Evolutionary conservation across 2,797 vertebrate species (phyloP), one percentile per base, ranked within the genome.

Genomic region (Syngnathus rostellatus): DNA sequence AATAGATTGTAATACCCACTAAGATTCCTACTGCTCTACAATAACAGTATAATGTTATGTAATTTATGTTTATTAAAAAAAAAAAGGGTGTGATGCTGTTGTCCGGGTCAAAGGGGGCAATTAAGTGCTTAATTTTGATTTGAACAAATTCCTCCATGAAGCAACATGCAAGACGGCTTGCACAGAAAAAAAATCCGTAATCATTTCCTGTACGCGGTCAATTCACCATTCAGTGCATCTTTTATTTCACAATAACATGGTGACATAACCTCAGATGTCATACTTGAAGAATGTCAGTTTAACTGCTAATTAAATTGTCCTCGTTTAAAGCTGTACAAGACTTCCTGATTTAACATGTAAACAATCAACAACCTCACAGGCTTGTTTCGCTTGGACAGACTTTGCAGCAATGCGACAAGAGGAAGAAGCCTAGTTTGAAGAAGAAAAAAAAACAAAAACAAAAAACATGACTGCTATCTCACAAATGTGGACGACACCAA

Each of bases 51-150:
- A 43, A 83, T 74, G 81, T 76, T 17, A 77, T 85, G 69, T 90
- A 89, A 89, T 79, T 90, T 85, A 75, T 83, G 60, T 75, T 72
- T 23, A 23, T 82, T 8, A 23, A 76, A 82, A 82, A 65, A 17
- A 73, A 37, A 75, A 77, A 77, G 80, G 76, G 53, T 45, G 39
- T 67, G 40, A 70, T 65, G 23, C 45, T 54, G 55, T 23, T 66
- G 41, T 25, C 19, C 69, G 57, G 3, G 40, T 55, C 10, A 23
- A 54, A 54, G 6, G 23, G 23, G 21, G 23, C 25, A 31, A 58
- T 11, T 58, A 5, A 59, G 11, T 59, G 12, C 19, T 8, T 8
- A n/a, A 3, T 51, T 19, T 8, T 50, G 48, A 17, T 50, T 51
- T 51, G 50, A 51, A 21, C 48, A n/a, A 19, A 5, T 19, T 50